Evolutionary conservation across 2,113 vertebrate genomes (phyloP), one percentile per base, ranked within the genome.

Genomic region (Cathartes aura): DNA sequence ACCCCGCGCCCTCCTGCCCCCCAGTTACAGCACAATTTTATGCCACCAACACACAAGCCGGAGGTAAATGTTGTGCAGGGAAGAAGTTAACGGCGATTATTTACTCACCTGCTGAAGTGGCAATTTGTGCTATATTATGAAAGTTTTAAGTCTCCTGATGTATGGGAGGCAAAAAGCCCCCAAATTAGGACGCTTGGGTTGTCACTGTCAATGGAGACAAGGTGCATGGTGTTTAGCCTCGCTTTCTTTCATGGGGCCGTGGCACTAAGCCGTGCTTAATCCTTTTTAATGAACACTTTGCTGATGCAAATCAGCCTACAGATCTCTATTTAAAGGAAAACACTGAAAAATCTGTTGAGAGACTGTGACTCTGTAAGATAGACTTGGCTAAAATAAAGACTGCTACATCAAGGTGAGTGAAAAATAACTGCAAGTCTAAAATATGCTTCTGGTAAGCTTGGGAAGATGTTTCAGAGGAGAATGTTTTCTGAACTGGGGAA

Each of bases 231-330:
- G 74, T 89, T 89, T 60, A 79, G 84, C 66, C 24, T 90, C 20
- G 2, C 53, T 91, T 75, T 75, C 87, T 91, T 91, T 68, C 58
- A 27, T 42, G 82, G 19, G 24, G 52, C 70, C 2, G 0, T 7
- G 56, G 45, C 5, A 1, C 62, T 95, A 91, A 87, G 82, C 52
- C 2, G 0, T 48, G 60, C 34, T 68, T 96, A 93, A 95, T 96
- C 78, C 78, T 60, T 88, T 93, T 70, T 93, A 96, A 95, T 90
- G 84, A 97, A 88, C 66, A 42, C 62, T 93, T 79, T 64, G 43
- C 34, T 80, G 60, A 91, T 93, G 90, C 70, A 93, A 91, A 95
- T 85, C 58, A 86, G 40, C 74, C 48, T 67, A 32, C 56, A 78
- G 76, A 47, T 50, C 76, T 83, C 72, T 68, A 9, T 67, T 87